phyloP scores from a whole-genome alignment of 2,888 invertebrate species.

The Neoitamus cyanurus region DNA sequence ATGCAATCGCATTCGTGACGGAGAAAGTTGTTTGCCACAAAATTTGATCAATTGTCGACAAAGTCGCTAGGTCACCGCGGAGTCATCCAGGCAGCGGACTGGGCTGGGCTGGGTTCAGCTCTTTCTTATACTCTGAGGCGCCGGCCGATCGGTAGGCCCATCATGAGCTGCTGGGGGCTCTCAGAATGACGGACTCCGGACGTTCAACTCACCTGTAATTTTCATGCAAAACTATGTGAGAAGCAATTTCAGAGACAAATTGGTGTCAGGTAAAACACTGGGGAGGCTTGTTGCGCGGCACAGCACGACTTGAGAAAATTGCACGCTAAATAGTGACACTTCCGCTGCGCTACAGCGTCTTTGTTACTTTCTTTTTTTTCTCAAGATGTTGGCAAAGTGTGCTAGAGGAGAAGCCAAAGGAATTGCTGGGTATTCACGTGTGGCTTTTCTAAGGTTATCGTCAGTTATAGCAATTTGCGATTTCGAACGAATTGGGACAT shows the following conservation, averaged over 20 bases:
- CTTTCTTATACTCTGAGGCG: neutral
- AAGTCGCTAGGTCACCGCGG: neutral
- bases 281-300: constrained; percentile 39
- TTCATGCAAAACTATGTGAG: constrained; percentile 37
- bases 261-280: constrained; percentile 50
- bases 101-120: neutral
- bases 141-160: neutral
- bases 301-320: constrained; percentile 44
- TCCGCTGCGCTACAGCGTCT: neutral
- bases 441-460: neutral
- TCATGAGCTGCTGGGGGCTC: neutral
- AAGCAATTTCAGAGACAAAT: constrained; percentile 49
- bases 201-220: constrained; percentile 16
- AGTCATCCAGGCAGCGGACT: neutral
- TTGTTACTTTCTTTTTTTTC: constrained; percentile 18
- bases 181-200: constrained; percentile 15
- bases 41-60: constrained; percentile 37
- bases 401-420: neutral
- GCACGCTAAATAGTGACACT: constrained; percentile 29
- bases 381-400: neutral
- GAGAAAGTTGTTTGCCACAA: constrained; percentile 30
- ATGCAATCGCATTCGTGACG: neutral
- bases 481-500: neutral
- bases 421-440: neutral
- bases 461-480: neutral